A percentile compares a stretch with the other conserved stretches of the same genome.
Conservation (phyloP, 2,113 vertebrate species). For the Emydura subglobosa region DNA sequence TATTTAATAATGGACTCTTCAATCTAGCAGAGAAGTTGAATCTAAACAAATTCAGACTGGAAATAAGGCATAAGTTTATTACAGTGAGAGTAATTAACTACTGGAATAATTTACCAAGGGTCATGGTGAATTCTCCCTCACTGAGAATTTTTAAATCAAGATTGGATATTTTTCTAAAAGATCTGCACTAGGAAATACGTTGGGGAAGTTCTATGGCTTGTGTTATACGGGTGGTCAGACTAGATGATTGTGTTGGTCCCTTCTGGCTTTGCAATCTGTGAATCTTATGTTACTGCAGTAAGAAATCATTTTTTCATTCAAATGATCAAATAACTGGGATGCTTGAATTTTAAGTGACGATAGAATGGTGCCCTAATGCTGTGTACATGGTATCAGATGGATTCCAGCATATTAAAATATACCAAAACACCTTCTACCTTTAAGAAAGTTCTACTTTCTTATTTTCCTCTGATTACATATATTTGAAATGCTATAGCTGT, state of each 20-base stretch:
- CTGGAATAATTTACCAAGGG: neutral
- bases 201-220: neutral
- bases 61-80: neutral
- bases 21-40: neutral
- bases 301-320: neutral
- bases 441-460: neutral
- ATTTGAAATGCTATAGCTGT: neutral
- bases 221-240: neutral
- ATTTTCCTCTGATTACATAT: neutral
- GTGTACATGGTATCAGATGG: neutral
- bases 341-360: neutral
- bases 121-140: neutral
- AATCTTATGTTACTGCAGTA: rapidly evolving
- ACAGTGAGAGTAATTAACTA: neutral
- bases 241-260: neutral
- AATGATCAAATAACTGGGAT: neutral
- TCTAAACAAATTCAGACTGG: neutral
- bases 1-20: neutral
- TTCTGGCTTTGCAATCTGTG: neutral
- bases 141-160: neutral
- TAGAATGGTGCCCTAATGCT: neutral
- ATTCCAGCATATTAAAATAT: neutral
- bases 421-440: neutral
- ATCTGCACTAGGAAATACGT: neutral
- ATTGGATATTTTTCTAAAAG: neutral